Conservation (phyloP, 2,888 invertebrate genomes). For the Criorhina ranunculi region DNA sequence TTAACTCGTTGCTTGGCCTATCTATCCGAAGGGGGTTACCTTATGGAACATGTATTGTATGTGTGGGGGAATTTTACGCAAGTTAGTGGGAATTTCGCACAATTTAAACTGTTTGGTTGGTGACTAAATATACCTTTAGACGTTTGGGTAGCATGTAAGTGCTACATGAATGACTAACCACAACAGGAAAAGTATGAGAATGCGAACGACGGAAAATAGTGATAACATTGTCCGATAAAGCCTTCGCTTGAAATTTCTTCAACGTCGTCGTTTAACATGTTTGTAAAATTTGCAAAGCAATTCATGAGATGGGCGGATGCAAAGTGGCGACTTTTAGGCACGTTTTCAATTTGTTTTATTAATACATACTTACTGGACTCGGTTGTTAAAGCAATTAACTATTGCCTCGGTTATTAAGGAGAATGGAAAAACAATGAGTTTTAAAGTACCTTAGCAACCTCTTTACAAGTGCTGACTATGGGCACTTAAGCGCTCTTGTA, state of each 20-base stretch:
- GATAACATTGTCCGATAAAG: constrained; percentile 33
- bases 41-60: constrained; percentile 7
- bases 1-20: too few species aligned
- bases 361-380: too few species aligned
- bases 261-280: constrained; percentile 1
- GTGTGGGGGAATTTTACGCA: constrained; percentile 3
- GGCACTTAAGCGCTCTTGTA: too few species aligned
- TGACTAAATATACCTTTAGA: not conserved
- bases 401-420: too few species aligned
- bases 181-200: constrained; percentile 4
- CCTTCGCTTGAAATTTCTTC: constrained; percentile 9
- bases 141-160: not conserved
- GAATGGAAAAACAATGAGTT: too few species aligned
- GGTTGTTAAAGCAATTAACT: too few species aligned
- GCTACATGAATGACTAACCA: not conserved
- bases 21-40: not conserved
- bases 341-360: too few species aligned
- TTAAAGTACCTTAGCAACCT: too few species aligned
- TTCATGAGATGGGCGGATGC: too few species aligned
- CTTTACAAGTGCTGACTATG: too few species aligned
- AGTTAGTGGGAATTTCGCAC: constrained; percentile 8
- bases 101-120: not conserved
- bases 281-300: not conserved
- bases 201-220: constrained; percentile 22
- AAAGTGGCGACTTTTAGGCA: not conserved